Evolutionary conservation across 2,888 invertebrate genomes (phyloP), one percentile per base, ranked within the genome.

Genomic region (Agonopterix heracliana): DNA sequence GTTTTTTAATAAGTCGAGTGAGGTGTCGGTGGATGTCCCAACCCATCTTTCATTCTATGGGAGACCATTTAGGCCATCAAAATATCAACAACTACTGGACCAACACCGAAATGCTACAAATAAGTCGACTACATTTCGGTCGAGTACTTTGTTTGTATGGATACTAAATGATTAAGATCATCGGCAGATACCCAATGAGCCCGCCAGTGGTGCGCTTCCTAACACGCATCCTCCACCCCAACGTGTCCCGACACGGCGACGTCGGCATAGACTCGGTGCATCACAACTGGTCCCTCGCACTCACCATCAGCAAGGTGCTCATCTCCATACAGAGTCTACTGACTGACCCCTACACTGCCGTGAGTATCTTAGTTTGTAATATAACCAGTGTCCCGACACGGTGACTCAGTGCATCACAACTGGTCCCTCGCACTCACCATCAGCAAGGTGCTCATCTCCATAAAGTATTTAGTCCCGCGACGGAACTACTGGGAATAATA

Each of bases 391-490:
- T 97, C 96, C 2, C 91, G 97, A 0, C 98, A 98, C 80, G 98
- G 98, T 2, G 97, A 98, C 82, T 96, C 96, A 9, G 96, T 98
- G 62, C 95, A 96, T 66, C 96, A 97, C 84, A 98, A 98, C 85
- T 98, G 98, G 98, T 96, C 96, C n/a, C 86, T 97, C 54, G 97
- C 97, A 1, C 86, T 98, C 56, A 97, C 97, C 41, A 93, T 98
- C 69, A 94, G 95, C 59, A 98, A 96, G 75, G 93, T 96, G 52
- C 91, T 96, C 61, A 92, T 96, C 53, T 96, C 96, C 47, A 94
- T 96, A 56, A 96, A 96, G 87, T n/a, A n/a, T n/a, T n/a, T n/a
- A n/a, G n/a, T n/a, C n/a, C n/a, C n/a, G n/a, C n/a, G n/a, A n/a
- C n/a, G n/a, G n/a, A n/a, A n/a, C n/a, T n/a, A n/a, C n/a, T n/a